Evolutionary conservation across 2,888 invertebrate species (phyloP).

Genomic region (Noctua janthina): DNA sequence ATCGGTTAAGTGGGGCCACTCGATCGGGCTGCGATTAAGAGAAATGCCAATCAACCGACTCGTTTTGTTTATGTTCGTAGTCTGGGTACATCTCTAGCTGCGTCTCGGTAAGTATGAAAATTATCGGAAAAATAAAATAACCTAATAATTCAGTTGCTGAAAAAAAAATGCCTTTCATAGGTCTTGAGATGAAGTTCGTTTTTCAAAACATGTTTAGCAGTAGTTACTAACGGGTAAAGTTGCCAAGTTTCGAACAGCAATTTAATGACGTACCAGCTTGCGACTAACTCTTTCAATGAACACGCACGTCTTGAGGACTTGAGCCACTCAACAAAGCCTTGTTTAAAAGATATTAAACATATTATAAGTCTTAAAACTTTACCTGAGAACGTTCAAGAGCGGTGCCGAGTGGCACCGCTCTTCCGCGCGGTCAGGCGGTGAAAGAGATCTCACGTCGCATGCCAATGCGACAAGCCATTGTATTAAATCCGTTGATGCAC

Average conservation of each 20-base stretch:
- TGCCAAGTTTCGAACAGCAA: not conserved
- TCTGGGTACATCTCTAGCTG: slow-evolving; percentile 24
- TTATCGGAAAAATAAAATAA: not conserved
- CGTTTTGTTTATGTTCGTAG: slow-evolving; percentile 46
- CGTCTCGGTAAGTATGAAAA: not conserved
- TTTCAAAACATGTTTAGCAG: not conserved
- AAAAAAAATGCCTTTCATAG: not conserved
- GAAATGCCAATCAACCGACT: slow-evolving; percentile 55
- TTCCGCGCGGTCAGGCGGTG: no score
- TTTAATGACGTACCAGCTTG: not conserved
- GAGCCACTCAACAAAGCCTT: not conserved
- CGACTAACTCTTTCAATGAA: not conserved
- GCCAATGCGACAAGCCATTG: no score
- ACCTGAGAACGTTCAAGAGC: not conserved
- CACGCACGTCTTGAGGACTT: not conserved
- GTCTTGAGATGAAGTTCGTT: no score
- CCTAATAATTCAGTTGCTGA: not conserved
- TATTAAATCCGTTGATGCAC: no score
- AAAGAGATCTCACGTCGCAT: no score
- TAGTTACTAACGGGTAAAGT: not conserved
- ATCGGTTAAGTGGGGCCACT: slow-evolving; percentile 59
- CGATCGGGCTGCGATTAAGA: slow-evolving; percentile 34
- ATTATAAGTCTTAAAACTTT: not conserved
- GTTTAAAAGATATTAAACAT: not conserved
- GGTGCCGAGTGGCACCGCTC: no score